These are phyloP conservation scores for Vesta saturnalis DNA, from an alignment of 2,888 invertebrate genomes.

Conservation along the genomic window DNA sequence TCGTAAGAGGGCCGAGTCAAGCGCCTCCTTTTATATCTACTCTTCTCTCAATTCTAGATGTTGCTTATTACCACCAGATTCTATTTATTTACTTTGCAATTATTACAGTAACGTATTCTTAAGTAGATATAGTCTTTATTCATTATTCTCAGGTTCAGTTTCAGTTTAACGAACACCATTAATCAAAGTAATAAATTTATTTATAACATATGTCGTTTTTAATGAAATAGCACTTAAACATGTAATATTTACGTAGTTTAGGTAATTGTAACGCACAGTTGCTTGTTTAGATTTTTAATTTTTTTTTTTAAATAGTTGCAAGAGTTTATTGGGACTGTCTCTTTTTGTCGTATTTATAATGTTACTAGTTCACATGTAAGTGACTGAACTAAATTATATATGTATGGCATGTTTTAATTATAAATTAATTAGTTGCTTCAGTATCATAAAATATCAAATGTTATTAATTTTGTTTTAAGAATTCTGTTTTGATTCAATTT, in stretches of 20 bases:
- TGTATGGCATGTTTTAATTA: slow-evolving; percentile 9
- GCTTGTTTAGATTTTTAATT: slow-evolving; percentile 10
- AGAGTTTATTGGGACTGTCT: slow-evolving; percentile 29
- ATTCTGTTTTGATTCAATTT: too few relatives aligned
- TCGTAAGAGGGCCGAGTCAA: slow-evolving; percentile 61
- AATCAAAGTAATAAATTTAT: slow-evolving; percentile 7
- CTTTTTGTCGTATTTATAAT: slow-evolving; percentile 32
- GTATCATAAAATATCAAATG: slow-evolving; percentile 30
- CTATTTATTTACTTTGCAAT: slow-evolving; percentile 34
- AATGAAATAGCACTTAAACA: slow-evolving; percentile 17
- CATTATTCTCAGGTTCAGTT: slow-evolving; percentile 17
- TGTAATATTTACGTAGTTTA: slow-evolving; percentile 27
- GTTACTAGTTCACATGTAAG: slow-evolving; percentile 44
- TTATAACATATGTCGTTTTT: slow-evolving; percentile 7
- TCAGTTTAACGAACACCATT: slow-evolving; percentile 3
- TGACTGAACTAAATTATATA: slow-evolving; percentile 24
- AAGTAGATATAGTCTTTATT: slow-evolving; percentile 18
- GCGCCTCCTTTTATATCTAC: slow-evolving; percentile 58
- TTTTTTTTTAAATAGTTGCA: slow-evolving; percentile 18
- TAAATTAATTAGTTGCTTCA: slow-evolving; percentile 22
- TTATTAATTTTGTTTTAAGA: slow-evolving; percentile 11
- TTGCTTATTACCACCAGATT: slow-evolving; percentile 51
- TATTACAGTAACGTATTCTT: slow-evolving; percentile 27
- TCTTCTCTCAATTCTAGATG: slow-evolving; percentile 60
- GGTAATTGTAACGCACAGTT: slow-evolving; percentile 28